Conservation (phyloP, 2,113 vertebrate genomes). For the Notechis scutatus region DNA sequence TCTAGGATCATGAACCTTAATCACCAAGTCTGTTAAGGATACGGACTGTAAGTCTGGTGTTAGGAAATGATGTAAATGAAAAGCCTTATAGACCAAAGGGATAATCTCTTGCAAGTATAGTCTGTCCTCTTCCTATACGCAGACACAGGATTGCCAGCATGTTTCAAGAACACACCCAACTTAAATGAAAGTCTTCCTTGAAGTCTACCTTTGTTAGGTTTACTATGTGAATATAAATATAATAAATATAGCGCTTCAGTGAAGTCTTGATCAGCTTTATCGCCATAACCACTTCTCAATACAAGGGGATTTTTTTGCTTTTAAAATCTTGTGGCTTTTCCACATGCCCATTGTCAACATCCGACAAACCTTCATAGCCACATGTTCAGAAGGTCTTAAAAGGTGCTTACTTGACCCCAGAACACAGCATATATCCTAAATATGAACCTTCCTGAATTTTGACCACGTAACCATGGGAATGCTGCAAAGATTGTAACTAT, state of each 20-base stretch:
- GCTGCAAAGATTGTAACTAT: no score
- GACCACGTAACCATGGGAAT: no score
- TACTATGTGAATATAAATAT: not conserved
- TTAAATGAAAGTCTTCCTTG: constrained; percentile 28
- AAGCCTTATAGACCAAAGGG: not conserved
- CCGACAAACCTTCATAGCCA: not conserved
- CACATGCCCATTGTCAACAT: not conserved
- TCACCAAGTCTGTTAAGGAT: not conserved
- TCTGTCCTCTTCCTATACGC: not conserved
- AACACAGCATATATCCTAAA: no score
- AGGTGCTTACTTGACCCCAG: no score
- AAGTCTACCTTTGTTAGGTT: constrained; percentile 36
- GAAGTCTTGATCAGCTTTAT: constrained; percentile 53
- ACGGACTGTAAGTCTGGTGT: not conserved
- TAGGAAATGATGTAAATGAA: not conserved
- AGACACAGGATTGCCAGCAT: not conserved
- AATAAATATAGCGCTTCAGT: constrained; percentile 26
- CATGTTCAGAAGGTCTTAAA: no score
- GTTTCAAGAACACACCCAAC: not conserved
- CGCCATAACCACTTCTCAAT: constrained; percentile 28
- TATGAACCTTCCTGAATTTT: no score
- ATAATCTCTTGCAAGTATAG: not conserved
- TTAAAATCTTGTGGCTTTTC: constrained; percentile 17
- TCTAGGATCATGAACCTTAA: not conserved
- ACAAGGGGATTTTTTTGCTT: constrained; percentile 43